Evolutionary conservation across 2,888 invertebrate species (phyloP).

Genomic region (Nematopogon swammerdamellus): DNA sequence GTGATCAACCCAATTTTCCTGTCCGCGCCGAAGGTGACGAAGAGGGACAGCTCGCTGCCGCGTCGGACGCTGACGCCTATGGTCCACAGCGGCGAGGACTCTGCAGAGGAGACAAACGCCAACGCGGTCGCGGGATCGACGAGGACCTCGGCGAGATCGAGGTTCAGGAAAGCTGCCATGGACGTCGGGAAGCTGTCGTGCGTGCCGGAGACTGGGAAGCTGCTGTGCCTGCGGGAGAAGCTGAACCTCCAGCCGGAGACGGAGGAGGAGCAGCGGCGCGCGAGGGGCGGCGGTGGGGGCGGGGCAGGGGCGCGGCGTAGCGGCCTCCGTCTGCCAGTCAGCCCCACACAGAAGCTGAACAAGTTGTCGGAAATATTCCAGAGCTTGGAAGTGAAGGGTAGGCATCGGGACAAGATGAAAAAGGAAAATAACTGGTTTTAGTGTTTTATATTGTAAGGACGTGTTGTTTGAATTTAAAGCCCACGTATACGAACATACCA

Average conservation of each 20-base stretch:
- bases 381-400: slow-evolving; percentile 36
- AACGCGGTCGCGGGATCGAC: neutral
- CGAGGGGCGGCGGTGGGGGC: slow-evolving; percentile 24
- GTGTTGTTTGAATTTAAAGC: too few relatives aligned
- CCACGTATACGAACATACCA: too few relatives aligned
- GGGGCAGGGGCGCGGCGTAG: neutral
- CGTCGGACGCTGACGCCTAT: slow-evolving; percentile 10
- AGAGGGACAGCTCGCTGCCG: slow-evolving; percentile 16
- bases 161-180: slow-evolving; percentile 42
- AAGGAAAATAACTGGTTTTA: slow-evolving; percentile 51
- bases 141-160: slow-evolving; percentile 31
- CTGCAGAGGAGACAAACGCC: slow-evolving; percentile 3
- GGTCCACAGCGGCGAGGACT: slow-evolving; percentile 8
- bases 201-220: slow-evolving; percentile 39
- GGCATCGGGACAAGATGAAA: slow-evolving; percentile 37
- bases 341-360: slow-evolving; percentile 32
- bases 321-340: slow-evolving; percentile 20
- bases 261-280: too few relatives aligned
- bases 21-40: slow-evolving; percentile 23
- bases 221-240: slow-evolving; percentile 34
- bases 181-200: slow-evolving; percentile 36
- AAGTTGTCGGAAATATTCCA: slow-evolving; percentile 45
- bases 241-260: slow-evolving; percentile 20
- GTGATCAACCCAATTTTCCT: slow-evolving; percentile 40
- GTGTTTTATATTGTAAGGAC: slow-evolving; percentile 1